Conservation (phyloP, 2,888 invertebrate species). For the Nemurella pictetii region DNA sequence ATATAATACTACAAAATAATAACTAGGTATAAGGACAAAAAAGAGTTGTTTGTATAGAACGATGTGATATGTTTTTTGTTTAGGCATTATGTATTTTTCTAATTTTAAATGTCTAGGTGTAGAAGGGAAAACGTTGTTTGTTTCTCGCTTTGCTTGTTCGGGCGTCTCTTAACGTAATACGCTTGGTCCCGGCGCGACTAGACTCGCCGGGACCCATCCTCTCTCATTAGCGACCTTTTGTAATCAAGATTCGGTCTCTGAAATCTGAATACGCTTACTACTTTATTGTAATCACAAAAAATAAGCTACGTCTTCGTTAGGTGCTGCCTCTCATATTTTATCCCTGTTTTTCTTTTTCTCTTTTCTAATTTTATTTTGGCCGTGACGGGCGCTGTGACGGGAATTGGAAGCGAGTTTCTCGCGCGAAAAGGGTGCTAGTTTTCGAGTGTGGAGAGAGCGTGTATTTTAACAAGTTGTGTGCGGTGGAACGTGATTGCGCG, state of each 20-base stretch:
- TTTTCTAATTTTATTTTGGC: not conserved
- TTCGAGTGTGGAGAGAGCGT: not conserved
- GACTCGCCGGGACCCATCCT: slow-evolving; percentile 20
- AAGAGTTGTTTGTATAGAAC: slow-evolving; percentile 33
- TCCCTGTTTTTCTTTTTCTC: not conserved
- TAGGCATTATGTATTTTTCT: slow-evolving; percentile 40
- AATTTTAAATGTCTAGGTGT: slow-evolving; percentile 35
- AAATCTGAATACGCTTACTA: slow-evolving; percentile 39
- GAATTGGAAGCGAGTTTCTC: not conserved
- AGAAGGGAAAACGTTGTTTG: slow-evolving; percentile 8
- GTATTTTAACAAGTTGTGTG: not conserved
- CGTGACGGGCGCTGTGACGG: not conserved
- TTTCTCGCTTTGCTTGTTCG: slow-evolving; percentile 20
- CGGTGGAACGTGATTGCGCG: not conserved
- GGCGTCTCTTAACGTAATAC: slow-evolving; percentile 26
- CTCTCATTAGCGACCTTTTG: slow-evolving; percentile 38
- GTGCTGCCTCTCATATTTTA: not conserved
- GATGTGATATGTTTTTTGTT: slow-evolving; percentile 37
- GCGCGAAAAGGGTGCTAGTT: not conserved
- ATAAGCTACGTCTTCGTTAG: slow-evolving; percentile 3
- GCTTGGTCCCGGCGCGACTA: slow-evolving; percentile 32
- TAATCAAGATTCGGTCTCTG: slow-evolving; percentile 30
- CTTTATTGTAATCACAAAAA: not conserved
- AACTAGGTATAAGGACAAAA: not conserved
- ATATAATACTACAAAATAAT: slow-evolving; percentile 13